Evolutionary conservation across 37 sponge, comb jelly and placozoan species (phyloP), one percentile per base, ranked within the genome.

Genomic region (Diacarnus erythraeanus): DNA sequence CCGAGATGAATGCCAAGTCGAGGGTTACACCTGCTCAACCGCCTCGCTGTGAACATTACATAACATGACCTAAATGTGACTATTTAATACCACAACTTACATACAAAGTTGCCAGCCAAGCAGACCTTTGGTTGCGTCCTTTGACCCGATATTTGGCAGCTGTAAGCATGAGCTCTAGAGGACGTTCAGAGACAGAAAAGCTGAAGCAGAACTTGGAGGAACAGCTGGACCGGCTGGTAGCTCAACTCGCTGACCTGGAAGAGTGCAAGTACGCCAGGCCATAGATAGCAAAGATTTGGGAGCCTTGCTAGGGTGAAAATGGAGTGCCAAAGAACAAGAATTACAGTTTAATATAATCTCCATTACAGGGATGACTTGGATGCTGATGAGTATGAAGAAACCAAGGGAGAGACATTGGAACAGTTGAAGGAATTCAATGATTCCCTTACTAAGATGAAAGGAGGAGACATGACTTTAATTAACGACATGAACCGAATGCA

Each of bases 221-320:
- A 2, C 99, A 98, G 87, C 83, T 98, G 61, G 99, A 95, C 64
- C 77, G 99, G 9, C 91, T 98, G n/a, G 85, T 98, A 30, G 89
- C 89, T 17, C 99, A 98, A 68, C 92, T 98, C 22, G 40, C 89
- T 27, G 99, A 98, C 68, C 74, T 98, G 29, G 99, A 98, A 64
- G 99, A 96, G 71, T 88, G 89, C 63, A 91, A 79, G 97, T 94
- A n/a, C n/a, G n/a, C n/a, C n/a, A n/a, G n/a, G n/a, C n/a, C n/a
- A n/a, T n/a, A n/a, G 76, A 80, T n/a, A n/a, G n/a, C n/a, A n/a
- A n/a, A n/a, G n/a, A n/a, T n/a, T n/a, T n/a, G n/a, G n/a, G n/a
- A n/a, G n/a, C n/a, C n/a, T n/a, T n/a, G n/a, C n/a, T n/a, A n/a
- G 78, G 9, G 30, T 29, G 31, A 23, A 1, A 12, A 3, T 65